Base-by-base conservation (phyloP, 1,140 invertebrate species). In the Mamestra configurata region DNA sequence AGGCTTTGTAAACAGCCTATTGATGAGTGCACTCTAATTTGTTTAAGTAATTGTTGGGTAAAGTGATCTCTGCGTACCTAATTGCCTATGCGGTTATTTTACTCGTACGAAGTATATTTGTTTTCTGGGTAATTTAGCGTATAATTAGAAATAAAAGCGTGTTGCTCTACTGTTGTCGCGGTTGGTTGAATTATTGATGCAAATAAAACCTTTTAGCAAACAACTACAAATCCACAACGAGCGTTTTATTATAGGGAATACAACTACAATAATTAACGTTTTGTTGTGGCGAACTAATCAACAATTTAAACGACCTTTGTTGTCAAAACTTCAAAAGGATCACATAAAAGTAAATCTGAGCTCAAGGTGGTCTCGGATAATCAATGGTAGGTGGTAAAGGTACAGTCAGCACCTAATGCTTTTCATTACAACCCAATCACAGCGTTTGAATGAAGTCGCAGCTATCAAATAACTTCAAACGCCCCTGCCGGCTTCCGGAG, bases 301-400 rank as follows among this genome's bases (percentile, higher is more conserved):
- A 46, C 11, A 7, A 57, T 57, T 57, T 31, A 57, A 10, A 22
- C 35, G 59, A 31, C 59, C 59, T 64, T 37, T 18, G 31, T 11
- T 64, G 59, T 64, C 59, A 64, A 37, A 64, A 64, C 31, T 40
- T 64, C 59, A 64, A 64, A 64, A 64, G 31, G 59, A 64, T 40
- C 59, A 20, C 59, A 40, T 64, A 20, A 20, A 37, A 64, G 31
- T 64, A 64, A 40, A 37, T 10, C n/a, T 13, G 53, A 2, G 20
- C 35, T 64, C 35, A 40, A 64, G 31, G 35, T 37, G n/a, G 59
- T 20, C n/a, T 64, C n/a, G 35, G 8, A 37, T 64, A 37, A 37
- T 40, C 31, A 64, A 64, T 18, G 7, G 18, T 40, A 31, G 22
- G 6, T 22, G 20, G 4, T 22, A 31, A 31, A 31, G 27, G 1